These are phyloP conservation scores for Heteractis magnifica DNA, from an alignment of 92 coral and sea anemone species.

Conservation along the genomic window DNA sequence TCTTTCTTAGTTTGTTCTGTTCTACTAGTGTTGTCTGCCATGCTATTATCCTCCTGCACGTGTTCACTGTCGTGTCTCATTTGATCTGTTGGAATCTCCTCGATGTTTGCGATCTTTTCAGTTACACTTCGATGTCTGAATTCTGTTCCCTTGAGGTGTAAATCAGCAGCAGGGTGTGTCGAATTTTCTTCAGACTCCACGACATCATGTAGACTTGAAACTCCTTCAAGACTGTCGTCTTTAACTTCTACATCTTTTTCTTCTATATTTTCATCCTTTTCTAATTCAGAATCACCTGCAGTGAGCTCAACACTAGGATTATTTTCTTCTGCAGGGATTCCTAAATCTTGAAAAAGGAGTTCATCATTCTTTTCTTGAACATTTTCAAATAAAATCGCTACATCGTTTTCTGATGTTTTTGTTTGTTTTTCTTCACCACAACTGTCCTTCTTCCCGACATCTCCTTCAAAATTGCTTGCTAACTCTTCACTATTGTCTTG, in stretches of 20 bases:
- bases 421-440: not conserved
- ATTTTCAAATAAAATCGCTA: slow-evolving; percentile 2
- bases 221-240: not conserved
- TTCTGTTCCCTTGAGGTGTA: slow-evolving; percentile 37
- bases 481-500: not conserved
- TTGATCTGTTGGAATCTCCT: slow-evolving; percentile 14
- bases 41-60: not conserved
- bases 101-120: slow-evolving; percentile 23
- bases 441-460: not conserved
- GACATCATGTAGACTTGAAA: not conserved
- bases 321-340: not conserved
- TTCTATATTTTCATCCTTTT: not conserved
- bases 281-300: not conserved
- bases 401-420: not conserved
- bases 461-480: not conserved
- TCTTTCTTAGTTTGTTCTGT: not conserved
- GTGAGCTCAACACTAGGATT: not conserved
- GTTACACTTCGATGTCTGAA: slow-evolving; percentile 51
- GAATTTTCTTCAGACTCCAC: not conserved
- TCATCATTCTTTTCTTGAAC: not conserved
- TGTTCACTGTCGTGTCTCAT: not conserved
- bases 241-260: not conserved
- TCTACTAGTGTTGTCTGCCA: not conserved
- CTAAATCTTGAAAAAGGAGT: not conserved
- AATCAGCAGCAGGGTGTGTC: slow-evolving; percentile 14